Evolutionary conservation across 2,113 vertebrate genomes (phyloP), one percentile per base, ranked within the genome.

Genomic region (Carassius auratus): DNA sequence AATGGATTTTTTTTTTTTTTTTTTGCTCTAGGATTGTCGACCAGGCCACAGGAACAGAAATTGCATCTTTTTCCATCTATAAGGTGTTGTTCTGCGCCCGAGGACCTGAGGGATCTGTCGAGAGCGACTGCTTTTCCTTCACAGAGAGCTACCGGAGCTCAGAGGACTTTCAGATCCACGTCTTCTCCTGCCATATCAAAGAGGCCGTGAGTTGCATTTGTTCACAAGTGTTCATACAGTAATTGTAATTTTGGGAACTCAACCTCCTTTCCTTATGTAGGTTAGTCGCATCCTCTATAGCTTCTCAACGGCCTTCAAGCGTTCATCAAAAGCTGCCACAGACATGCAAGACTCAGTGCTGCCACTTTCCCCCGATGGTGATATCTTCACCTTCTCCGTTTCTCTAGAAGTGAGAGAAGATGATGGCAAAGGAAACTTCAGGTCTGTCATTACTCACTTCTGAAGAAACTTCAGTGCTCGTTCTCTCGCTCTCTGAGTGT

Each of bases 141-240:
- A 99, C 98, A 0, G 98, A 98, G 87, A 98, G 98, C 92, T 98
- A 97, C 88, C 95, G 96, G 89, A 97, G 97, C 75, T 95, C 97
- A 0, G 98, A 99, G 85, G 97, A 98, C 89, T 99, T 99, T 92
- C 97, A 99, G 93, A 97, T 99, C 86, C 98, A 99, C n/a, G 95
- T 99, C 80, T 99, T 99, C 92, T 96, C 97, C 91, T 99, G 98
- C 92, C 97, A 99, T 90, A 98, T 99, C 90, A 97, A 98, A 94
- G 98, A 99, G 89, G 98, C 98, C 61, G 98, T 99, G 91, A 98
- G 98, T 83, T 69, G 38, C 76, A 78, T 57, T 52, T 38, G 26
- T 38, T 78, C 14, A 45, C 19, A 42, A 21, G 3, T 36, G 30
- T 9, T 69, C 66, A 36, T 33, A 6, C 7, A 36, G 66, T 19